These are phyloP conservation scores for Scortum barcoo DNA, from an alignment of 2,113 vertebrate genomes.

Conservation along the genomic window DNA sequence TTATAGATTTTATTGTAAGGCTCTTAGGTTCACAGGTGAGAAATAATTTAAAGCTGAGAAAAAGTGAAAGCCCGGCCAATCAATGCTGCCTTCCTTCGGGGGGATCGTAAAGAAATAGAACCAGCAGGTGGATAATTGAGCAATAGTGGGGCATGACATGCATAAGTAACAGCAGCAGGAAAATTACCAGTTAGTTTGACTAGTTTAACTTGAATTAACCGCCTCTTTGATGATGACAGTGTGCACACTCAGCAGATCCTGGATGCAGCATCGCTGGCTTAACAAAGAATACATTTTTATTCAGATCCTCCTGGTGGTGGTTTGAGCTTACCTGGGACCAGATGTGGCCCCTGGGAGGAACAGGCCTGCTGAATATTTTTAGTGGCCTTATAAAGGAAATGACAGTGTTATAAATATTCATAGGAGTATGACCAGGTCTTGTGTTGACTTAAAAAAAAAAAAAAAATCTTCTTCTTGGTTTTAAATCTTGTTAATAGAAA, in stretches of 20 bases:
- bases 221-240: slow-evolving; percentile 16
- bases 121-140: slow-evolving; percentile 46
- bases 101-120: slow-evolving; percentile 27
- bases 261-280: not conserved
- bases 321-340: slow-evolving; percentile 3
- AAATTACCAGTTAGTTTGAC: slow-evolving; percentile 28
- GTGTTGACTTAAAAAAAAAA: not conserved
- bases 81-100: not conserved
- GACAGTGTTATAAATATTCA: slow-evolving; percentile 31
- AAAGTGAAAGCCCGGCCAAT: slow-evolving; percentile 22
- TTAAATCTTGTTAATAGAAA: not conserved
- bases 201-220: slow-evolving; percentile 28
- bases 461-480: not conserved
- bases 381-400: not conserved
- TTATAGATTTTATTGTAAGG: not conserved
- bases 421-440: not conserved
- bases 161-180: slow-evolving; percentile 31
- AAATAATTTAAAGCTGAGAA: slow-evolving; percentile 17
- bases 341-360: slow-evolving; percentile 2
- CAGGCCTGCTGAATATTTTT: not conserved
- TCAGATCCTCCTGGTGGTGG: not conserved
- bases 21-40: not conserved
- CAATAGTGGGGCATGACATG: slow-evolving; percentile 17
- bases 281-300: slow-evolving; percentile 13
- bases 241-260: slow-evolving; percentile 25